Base-by-base conservation (phyloP, 64 coral and sea anemone species). In the Stichodactyla helianthus region DNA sequence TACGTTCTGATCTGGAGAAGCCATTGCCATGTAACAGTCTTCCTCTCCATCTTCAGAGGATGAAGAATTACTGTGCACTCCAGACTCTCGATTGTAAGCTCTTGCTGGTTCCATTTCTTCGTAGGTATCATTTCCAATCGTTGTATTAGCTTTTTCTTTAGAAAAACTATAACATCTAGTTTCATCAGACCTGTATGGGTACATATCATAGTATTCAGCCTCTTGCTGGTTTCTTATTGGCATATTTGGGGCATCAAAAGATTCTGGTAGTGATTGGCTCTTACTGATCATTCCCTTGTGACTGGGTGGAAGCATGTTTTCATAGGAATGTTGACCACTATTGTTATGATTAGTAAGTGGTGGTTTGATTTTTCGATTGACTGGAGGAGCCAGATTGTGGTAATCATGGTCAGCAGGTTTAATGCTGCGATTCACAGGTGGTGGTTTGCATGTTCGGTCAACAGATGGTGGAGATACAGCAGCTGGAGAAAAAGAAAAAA, bases 361-460 rank as follows among this genome's bases (percentile, higher is more conserved):
- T 13, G 84, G 50, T 50, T 91, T 91, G 77, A 18, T 65, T 64
- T 70, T 53, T 58, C 90, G 35, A 51, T 92, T 67, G 63, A 92
- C 85, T 16, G 85, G 85, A 76, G 89, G 89, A 51, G 89, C 82
- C 53, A 90, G 57, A 50, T 90, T 90, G 22, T 53, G 77, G 83
- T 90, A 90, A 27, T 51, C 77, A 58, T 90, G 89, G 71, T 90
- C 23, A 64, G 15, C 70, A 80, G 90, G 90, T 61, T 92, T 92
- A 19, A 7, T 83, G 4, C 58, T 79, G 63, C 90, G 83, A 52
- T 87, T 74, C 4, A 92, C 84, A 53, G 90, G 77, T 55, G 85
- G 90, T 52, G 44, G 84, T 71, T 92, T 92, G 10, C 15, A 53
- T 16, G 90, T 82, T 77, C 90, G 84, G 80, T 92, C 78, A 19